Evolutionary conservation across 2,113 vertebrate species (phyloP).

Genomic region (Saccopteryx leptura): DNA sequence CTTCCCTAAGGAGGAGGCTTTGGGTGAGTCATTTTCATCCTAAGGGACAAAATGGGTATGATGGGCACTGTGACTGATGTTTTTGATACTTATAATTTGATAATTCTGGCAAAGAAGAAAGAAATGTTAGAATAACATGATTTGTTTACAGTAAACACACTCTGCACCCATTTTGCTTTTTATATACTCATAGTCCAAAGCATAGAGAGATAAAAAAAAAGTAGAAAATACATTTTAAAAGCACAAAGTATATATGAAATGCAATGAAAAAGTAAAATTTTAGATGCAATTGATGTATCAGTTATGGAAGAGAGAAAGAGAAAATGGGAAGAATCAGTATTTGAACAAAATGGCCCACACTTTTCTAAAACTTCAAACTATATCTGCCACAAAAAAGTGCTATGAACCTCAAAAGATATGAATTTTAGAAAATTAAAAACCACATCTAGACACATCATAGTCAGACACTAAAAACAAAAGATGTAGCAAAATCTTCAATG

Average conservation of each 20-base stretch:
- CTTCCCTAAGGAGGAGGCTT: neutral
- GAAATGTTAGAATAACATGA: neutral
- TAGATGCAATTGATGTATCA: conserved; percentile 21
- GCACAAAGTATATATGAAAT: neutral
- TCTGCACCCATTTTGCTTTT: neutral
- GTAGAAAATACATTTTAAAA: neutral
- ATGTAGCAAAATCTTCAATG: conserved; percentile 27
- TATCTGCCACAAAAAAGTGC: conserved; percentile 18
- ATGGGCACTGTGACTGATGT: neutral
- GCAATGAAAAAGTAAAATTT: conserved; percentile 22
- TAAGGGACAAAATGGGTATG: neutral
- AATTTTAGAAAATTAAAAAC: neutral
- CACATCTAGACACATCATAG: neutral
- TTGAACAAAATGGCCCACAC: neutral
- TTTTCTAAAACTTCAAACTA: conserved; percentile 50
- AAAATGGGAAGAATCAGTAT: neutral
- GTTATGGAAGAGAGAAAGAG: neutral
- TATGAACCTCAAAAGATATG: neutral
- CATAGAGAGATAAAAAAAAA: neutral
- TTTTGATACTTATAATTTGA: neutral
- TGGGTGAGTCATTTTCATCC: neutral
- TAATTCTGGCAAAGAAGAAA: conserved; percentile 29
- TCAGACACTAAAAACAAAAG: conserved; percentile 24
- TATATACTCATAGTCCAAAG: conserved; percentile 1
- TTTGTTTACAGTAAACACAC: neutral